Percentiles rank a stretch among this genome's conserved stretches.
Evolutionary conservation across 2,113 vertebrate species (phyloP).

Genomic region (human (Homo sapiens)): DNA sequence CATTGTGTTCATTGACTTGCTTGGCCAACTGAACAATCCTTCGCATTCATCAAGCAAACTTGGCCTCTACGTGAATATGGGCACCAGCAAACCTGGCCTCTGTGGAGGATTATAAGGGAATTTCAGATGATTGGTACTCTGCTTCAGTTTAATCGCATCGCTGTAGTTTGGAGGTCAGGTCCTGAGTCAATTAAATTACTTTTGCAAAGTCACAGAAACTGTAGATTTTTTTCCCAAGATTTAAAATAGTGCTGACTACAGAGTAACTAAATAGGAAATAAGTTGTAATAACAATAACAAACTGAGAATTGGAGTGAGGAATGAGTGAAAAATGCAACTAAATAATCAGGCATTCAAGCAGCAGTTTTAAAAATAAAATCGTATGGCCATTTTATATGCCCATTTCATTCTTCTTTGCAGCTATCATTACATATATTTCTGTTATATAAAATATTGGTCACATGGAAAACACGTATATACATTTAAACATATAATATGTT

Average conservation of each 20-base stretch:
- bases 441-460: not conserved
- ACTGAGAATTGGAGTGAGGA: not conserved
- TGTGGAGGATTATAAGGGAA: not conserved
- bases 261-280: not conserved
- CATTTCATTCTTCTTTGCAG: not conserved
- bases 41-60: slow-evolving; percentile 29
- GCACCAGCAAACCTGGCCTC: slow-evolving; percentile 38
- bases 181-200: slow-evolving; percentile 72
- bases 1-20: not conserved
- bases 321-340: not conserved
- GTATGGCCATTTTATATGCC: not conserved
- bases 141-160: slow-evolving; percentile 7
- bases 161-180: slow-evolving; percentile 52
- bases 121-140: slow-evolving; percentile 1
- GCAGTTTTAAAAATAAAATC: not conserved
- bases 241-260: slow-evolving; percentile 3
- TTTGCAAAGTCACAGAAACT: slow-evolving; percentile 50
- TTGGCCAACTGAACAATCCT: slow-evolving; percentile 17
- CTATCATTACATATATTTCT: not conserved
- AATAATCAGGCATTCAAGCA: not conserved
- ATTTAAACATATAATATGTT: not conserved
- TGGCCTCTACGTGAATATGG: not conserved
- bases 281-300: not conserved
- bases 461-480: not conserved
- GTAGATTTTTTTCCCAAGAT: slow-evolving; percentile 44